Base-by-base conservation (phyloP, 1,140 invertebrate genomes). In the Drosophila ficusphila region DNA sequence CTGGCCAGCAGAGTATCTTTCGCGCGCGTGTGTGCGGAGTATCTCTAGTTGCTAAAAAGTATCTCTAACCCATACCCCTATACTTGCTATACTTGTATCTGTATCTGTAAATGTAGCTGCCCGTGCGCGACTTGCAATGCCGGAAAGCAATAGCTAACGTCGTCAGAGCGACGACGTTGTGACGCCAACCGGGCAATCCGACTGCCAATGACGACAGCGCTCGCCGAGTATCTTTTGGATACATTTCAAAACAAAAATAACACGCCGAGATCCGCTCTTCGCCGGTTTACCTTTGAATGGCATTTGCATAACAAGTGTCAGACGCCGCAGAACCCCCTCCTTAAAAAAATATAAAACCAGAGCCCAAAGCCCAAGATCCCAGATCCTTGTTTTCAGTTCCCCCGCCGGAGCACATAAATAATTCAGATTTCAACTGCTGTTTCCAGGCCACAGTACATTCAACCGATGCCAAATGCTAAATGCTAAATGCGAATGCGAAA, bases 231-330 rank as follows among this genome's bases (percentile, higher is more conserved):
- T 85, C 81, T 76, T 76, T 69, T 52, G 68, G 82, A 81, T 81
- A 82, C 75, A 36, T 73, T 56, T 57, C 67, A 58, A 58, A 68
- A 67, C 46, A 67, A 41, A 68, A 67, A 68, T 68, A 68, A 67
- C 27, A 67, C 44, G 25, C 8, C 46, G 5, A 41, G 47, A 62
- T 56, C 38, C 34, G 44, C 46, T 48, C 57, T 36, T 53, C 21
- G 48, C 61, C 36, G 46, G 69, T 64, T 74, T 54, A 71, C 48
- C 60, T 88, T 88, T 86, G 77, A 81, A 88, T 88, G 47, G 56
- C 69, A 86, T 86, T 86, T 88, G 82, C 82, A 86, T 86, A 75
- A 74, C 82, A 77, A 88, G 60, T 77, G 73, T 65, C 58, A 61
- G 39, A 52, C 34, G 27, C 33, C 34, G 16, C 34, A n/a, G 34